These are phyloP conservation scores for Nasonia longicornis DNA, from an alignment of 1,140 invertebrate genomes.

Conservation along the genomic window DNA sequence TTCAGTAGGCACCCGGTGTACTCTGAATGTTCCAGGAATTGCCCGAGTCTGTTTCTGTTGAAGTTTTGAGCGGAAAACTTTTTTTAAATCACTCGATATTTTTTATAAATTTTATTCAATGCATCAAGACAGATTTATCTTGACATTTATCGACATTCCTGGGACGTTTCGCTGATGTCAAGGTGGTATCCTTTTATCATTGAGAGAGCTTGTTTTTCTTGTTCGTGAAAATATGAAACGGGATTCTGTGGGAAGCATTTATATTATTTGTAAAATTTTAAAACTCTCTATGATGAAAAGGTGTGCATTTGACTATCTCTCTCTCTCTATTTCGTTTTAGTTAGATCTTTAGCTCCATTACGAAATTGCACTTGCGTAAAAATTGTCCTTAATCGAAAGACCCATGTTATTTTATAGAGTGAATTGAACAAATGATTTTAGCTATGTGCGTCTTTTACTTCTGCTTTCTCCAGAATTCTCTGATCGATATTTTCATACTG, in stretches of 20 bases:
- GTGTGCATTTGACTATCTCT: background rate
- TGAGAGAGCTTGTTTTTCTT: background rate
- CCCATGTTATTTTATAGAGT: no score
- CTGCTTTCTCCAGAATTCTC: background rate
- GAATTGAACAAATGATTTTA: no score
- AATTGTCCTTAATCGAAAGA: background rate
- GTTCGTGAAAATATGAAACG: background rate
- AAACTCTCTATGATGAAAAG: no score
- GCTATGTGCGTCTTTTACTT: background rate
- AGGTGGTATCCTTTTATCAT: background rate
- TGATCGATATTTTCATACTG: background rate
- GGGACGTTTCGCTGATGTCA: background rate
- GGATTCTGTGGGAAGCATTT: background rate
- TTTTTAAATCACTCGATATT: background rate
- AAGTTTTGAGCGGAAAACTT: background rate
- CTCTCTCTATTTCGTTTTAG: background rate
- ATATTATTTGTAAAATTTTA: background rate
- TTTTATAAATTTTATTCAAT: background rate
- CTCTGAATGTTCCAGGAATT: background rate
- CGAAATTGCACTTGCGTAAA: background rate
- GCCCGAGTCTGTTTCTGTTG: background rate
- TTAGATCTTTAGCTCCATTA: background rate
- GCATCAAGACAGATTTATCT: background rate
- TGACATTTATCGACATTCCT: slow-evolving; percentile 2
- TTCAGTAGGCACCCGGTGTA: background rate